Evolutionary conservation across 2,888 invertebrate species (phyloP), one percentile per base, ranked within the genome.

Genomic region (Plagiodera versicolora): DNA sequence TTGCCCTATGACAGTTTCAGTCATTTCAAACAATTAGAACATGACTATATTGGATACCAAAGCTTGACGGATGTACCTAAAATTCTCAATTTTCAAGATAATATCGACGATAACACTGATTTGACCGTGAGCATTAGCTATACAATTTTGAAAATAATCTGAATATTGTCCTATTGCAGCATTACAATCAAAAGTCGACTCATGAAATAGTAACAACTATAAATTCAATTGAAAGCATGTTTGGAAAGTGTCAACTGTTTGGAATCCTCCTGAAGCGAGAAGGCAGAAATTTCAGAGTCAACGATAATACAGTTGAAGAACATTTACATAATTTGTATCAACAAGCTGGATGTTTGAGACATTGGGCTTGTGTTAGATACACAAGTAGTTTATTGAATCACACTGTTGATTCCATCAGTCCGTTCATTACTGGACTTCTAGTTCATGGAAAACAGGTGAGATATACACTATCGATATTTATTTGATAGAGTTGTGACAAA

Each of bases 381-480:
- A 96, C 97, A 75, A 95, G 96, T 67, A 95, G 95, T 71, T 84
- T 98, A 58, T 84, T 99, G 61, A 89, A 89, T 79, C 98, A 98
- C 80, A 91, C 95, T 58, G 98, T 98, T 9, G 98, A 99, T 82
- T 96, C 96, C 66, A 94, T 99, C 74, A 97, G 97, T 80, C 99
- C 99, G 4, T 97, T 96, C 76, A 96, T 99, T 73, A 99, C 99
- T 45, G 94, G 95, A 39, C 94, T 99, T 67, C 85, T 99, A 50
- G 99, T 99, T 45, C 93, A 96, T 80, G 98, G 98, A 64, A 99
- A 98, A 81, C 97, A 98, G 87, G 94, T 94, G 30, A 56, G 17
- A 16, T 5, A 24, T 5, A 5, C 6, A 5, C 24, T 24, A 6
- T 24, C 6, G 3, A 5, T 24, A 5, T 24, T 24, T 39, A 44